phyloP scores from a whole-genome alignment of 2,888 invertebrate genomes.

The Branchellion lobata region DNA sequence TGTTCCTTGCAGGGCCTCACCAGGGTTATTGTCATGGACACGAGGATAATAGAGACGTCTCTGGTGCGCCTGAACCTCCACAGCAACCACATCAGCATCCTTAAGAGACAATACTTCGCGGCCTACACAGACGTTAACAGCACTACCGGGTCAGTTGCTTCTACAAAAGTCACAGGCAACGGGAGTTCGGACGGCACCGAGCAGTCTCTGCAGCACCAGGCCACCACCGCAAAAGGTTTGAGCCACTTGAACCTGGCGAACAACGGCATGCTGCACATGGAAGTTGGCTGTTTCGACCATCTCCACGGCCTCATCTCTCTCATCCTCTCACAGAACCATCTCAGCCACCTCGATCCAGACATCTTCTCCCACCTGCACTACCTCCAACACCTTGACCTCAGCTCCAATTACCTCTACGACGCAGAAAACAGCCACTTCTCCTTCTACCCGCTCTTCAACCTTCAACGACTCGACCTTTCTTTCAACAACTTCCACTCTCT shows the following conservation, averaged over 20 bases:
- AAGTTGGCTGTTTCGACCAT: neutral
- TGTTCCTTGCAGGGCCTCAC: neutral
- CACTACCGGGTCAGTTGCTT: neutral
- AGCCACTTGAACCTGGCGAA: constrained; percentile 13
- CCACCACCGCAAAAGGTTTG: neutral
- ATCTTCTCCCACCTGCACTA: neutral
- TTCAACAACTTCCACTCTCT: neutral
- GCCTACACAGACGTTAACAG: neutral
- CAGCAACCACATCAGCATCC: constrained; percentile 2
- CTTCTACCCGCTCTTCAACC: constrained; percentile 10
- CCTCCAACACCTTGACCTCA: neutral
- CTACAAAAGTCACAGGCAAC: neutral
- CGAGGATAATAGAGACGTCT: neutral
- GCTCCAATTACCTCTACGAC: constrained; percentile 7
- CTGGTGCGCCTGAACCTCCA: neutral
- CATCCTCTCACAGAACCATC: neutral
- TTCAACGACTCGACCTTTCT: neutral
- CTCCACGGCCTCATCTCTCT: neutral
- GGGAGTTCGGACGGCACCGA: neutral
- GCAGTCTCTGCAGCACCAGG: neutral
- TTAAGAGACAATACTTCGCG: neutral
- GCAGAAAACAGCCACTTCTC: neutral
- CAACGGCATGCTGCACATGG: constrained; percentile 2
- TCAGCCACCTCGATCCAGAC: neutral
- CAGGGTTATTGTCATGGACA: neutral